These are phyloP conservation scores for Sciurus niger DNA, from an alignment of 2,113 vertebrate genomes.

Conservation along the genomic window DNA sequence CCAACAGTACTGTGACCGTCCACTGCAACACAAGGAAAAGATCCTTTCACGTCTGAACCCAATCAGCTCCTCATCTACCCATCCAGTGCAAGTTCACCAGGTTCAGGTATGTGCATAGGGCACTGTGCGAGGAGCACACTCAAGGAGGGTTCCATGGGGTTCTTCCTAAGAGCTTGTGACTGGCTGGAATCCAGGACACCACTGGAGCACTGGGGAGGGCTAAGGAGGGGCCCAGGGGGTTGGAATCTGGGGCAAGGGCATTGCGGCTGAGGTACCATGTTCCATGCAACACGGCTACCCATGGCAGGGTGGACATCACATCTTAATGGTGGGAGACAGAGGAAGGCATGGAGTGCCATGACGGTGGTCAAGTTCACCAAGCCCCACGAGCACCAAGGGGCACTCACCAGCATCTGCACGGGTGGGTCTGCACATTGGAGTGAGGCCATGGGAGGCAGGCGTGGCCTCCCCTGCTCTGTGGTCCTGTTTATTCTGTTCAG, in stretches of 20 bases:
- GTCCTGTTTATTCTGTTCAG: accelerated
- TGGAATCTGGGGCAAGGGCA: too few relatives aligned
- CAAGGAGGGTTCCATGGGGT: accelerated
- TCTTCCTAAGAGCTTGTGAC: neutral
- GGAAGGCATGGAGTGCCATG: too few relatives aligned
- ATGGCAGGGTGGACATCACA: neutral
- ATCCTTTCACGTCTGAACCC: accelerated
- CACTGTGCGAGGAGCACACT: accelerated
- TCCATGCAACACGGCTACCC: neutral
- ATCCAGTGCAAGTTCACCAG: accelerated
- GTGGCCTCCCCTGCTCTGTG: neutral
- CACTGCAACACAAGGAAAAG: too few relatives aligned
- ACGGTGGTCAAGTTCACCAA: neutral
- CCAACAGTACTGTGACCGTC: neutral
- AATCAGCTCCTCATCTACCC: accelerated
- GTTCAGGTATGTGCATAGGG: accelerated
- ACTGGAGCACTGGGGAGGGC: too few relatives aligned
- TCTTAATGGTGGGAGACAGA: too few relatives aligned
- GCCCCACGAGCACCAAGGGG: too few relatives aligned
- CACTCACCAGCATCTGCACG: accelerated
- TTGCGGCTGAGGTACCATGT: accelerated
- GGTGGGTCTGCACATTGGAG: too few relatives aligned
- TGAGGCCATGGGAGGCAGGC: too few relatives aligned
- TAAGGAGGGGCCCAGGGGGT: too few relatives aligned
- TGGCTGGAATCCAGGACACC: neutral